Base-by-base conservation (phyloP, 2,888 invertebrate genomes). In the Eupithecia dodoneata region DNA sequence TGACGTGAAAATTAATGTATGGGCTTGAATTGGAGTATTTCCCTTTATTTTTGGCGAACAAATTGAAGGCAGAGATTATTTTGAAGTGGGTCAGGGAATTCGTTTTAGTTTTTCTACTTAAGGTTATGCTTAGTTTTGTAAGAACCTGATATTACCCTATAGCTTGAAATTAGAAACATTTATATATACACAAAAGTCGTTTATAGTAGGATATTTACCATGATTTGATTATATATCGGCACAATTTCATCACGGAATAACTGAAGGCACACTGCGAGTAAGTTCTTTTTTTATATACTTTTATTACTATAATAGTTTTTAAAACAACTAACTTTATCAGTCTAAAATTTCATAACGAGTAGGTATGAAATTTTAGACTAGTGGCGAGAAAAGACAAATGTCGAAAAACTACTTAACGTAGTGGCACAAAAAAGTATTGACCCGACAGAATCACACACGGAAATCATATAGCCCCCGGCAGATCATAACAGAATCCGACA, bases 1-100 rank as follows among this genome's bases (percentile, higher is more conserved):
- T 78, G 80, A 80, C 73, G 59, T 76, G 73, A 73, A 49, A 77
- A 73, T 76, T 79, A 73, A 70, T 77, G 73, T 78, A 77, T 71
- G 75, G 67, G 44, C 63, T 44, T 18, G 47, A 72, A 59, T 69
- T 42, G 72, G 72, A 65, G 18, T 67, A 63, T 75, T 72, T 73
- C 71, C 47, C 59, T 71, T 47, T 73, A 73, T 74, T 71, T 55
- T 67, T 71, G 49, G 73, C 66, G 66, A 15, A 49, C n/a, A 30
- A 71, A 69, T 59, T 69, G 55, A 59, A 59, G 18, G n/a, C 49
- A 65, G 66, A 18, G n/a, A 15, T 71, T 42, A 67, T 72, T 47
- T 67, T 67, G 47, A 30, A 67, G 41, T 55, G 41, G 67, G 67
- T 42, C 66, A 45, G 18, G 10, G 45, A n/a, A 18, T 45, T n/a